Conservation (phyloP, 2,797 vertebrate species). For the Poeciliopsis gracilis region DNA sequence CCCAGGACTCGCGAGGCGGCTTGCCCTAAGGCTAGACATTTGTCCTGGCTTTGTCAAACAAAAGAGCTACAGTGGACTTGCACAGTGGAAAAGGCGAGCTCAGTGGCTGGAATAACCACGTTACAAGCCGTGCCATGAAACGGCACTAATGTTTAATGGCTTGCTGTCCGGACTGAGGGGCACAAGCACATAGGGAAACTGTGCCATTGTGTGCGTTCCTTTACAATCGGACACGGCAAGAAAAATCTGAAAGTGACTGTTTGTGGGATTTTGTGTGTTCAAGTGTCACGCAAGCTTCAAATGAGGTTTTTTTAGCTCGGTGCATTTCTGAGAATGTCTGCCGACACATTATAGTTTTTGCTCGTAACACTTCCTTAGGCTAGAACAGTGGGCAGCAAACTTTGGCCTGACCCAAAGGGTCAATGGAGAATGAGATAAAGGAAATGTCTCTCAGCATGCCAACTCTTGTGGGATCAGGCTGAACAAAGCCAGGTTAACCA, state of each 20-base stretch:
- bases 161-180: conserved; percentile 70
- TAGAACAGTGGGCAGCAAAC: conserved; percentile 46
- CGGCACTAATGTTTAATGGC: conserved; percentile 73
- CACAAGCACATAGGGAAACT: conserved; percentile 49
- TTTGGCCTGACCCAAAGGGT: conserved; percentile 55
- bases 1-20: conserved; percentile 19
- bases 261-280: conserved; percentile 34
- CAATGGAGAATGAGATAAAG: conserved; percentile 54
- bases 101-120: conserved; percentile 73
- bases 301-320: conserved; percentile 12
- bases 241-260: conserved; percentile 27
- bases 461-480: conserved; percentile 60
- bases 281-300: conserved; percentile 27
- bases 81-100: conserved; percentile 41
- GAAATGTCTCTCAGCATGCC: conserved; percentile 58
- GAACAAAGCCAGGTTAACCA: conserved; percentile 63
- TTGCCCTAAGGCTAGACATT: conserved; percentile 37
- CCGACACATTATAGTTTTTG: conserved; percentile 38
- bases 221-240: conserved; percentile 37
- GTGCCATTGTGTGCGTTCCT: conserved; percentile 63
- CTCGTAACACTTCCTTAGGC: conserved; percentile 28
- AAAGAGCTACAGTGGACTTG: conserved; percentile 40
- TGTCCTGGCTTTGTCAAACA: conserved; percentile 51
- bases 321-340: conserved; percentile 33
- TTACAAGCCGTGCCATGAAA: conserved; percentile 70